These are phyloP conservation scores for Callionymus lyra DNA, from an alignment of 2,113 vertebrate species.

Conservation along the genomic window DNA sequence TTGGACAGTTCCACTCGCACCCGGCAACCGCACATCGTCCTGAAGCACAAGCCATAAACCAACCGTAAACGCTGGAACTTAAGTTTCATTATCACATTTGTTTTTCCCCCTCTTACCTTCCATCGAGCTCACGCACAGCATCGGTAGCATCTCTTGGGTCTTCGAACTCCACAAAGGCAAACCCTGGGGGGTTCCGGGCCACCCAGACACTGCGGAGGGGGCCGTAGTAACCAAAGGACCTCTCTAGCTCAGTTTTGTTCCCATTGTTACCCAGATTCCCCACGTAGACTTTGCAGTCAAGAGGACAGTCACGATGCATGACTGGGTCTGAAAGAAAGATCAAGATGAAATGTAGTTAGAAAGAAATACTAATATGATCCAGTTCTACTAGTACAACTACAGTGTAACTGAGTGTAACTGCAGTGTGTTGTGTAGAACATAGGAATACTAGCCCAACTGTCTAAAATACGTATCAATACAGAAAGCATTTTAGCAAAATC, in stretches of 20 bases:
- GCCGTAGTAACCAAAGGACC: slow-evolving; percentile 94
- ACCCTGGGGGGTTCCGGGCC: slow-evolving; percentile 93
- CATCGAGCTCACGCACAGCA: slow-evolving; percentile 95
- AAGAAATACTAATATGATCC: background rate
- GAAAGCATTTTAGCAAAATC: background rate
- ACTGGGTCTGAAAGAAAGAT: slow-evolving; percentile 52
- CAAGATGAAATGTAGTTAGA: background rate
- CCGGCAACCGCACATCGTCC: slow-evolving; percentile 89
- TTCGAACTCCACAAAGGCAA: slow-evolving; percentile 97
- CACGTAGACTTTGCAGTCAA: slow-evolving; percentile 98
- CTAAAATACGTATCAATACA: background rate
- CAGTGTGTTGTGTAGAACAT: no score
- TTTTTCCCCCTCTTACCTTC: slow-evolving; percentile 69
- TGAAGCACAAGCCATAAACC: slow-evolving; percentile 25
- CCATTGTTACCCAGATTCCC: slow-evolving; percentile 98
- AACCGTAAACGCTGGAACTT: accelerated
- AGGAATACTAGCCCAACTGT: background rate
- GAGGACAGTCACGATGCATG: slow-evolving; percentile 96
- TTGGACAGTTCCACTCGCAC: slow-evolving; percentile 94
- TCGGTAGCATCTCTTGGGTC: slow-evolving; percentile 94
- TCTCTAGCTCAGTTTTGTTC: slow-evolving; percentile 93
- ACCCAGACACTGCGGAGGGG: slow-evolving; percentile 97
- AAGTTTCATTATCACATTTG: no score
- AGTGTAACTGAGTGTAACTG: no score
- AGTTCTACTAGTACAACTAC: no score